These are phyloP conservation scores for Cosmopolites sordidus DNA, from an alignment of 2,888 invertebrate genomes.

Conservation along the genomic window DNA sequence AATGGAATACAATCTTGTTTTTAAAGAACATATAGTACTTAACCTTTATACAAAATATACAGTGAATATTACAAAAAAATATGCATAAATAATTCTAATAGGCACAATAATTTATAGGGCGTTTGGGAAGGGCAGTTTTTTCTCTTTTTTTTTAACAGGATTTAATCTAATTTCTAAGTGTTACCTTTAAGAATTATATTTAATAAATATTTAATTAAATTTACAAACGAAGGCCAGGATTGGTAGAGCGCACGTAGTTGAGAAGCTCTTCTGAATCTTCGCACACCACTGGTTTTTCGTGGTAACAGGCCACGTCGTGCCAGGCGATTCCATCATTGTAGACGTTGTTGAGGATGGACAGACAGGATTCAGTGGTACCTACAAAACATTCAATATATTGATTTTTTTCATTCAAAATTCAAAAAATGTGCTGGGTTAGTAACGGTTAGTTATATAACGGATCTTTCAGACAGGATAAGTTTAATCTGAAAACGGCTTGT, in stretches of 20 bases:
- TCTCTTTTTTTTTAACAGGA: neutral
- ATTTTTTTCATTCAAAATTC: too few relatives aligned
- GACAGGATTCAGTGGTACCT: slow-evolving; percentile 75
- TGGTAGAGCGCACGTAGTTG: slow-evolving; percentile 78
- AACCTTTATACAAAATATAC: neutral
- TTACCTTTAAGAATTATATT: neutral
- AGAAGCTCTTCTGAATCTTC: slow-evolving; percentile 87
- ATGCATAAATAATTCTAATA: neutral
- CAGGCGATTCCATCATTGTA: slow-evolving; percentile 91
- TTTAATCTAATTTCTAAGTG: neutral
- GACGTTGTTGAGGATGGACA: slow-evolving; percentile 85
- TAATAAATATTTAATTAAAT: slow-evolving; percentile 18
- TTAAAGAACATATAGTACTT: neutral
- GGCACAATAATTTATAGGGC: neutral
- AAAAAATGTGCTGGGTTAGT: too few relatives aligned
- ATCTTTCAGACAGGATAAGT: too few relatives aligned
- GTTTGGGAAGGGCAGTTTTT: slow-evolving; percentile 7
- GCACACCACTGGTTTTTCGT: slow-evolving; percentile 87
- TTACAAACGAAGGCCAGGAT: slow-evolving; percentile 79
- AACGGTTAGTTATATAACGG: too few relatives aligned
- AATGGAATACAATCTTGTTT: too few relatives aligned
- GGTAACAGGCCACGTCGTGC: slow-evolving; percentile 92
- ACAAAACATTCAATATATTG: neutral
- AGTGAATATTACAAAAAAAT: neutral
- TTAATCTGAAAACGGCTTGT: too few relatives aligned